phyloP scores from a whole-genome alignment of 2,888 invertebrate species.

The Copidosoma aretas region DNA sequence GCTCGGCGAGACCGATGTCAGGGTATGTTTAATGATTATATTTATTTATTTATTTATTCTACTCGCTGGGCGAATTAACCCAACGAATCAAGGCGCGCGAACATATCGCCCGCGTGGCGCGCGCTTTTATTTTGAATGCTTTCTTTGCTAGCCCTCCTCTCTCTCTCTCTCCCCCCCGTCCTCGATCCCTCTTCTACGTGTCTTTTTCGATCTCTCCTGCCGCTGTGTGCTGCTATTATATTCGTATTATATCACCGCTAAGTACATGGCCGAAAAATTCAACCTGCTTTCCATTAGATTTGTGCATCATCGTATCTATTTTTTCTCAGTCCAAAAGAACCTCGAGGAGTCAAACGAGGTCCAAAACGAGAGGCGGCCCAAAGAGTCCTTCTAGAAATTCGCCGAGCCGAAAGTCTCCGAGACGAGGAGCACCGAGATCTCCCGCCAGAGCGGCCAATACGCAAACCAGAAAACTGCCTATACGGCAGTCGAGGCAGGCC shows the following conservation, averaged over 20 bases:
- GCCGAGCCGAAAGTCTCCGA: constrained; percentile 48
- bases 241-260: too few species aligned
- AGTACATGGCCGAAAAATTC: too few species aligned
- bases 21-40: constrained; percentile 46
- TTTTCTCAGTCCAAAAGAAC: constrained; percentile 47
- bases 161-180: too few species aligned
- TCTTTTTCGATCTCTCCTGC: not conserved
- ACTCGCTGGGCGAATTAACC: not conserved
- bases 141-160: too few species aligned
- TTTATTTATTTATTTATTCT: not conserved
- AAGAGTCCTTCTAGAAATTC: constrained; percentile 41
- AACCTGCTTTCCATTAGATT: not conserved
- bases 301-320: constrained; percentile 12
- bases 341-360: constrained; percentile 50
- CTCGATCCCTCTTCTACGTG: not conserved
- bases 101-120: not conserved
- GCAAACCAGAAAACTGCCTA: constrained; percentile 44
- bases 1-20: constrained; percentile 48
- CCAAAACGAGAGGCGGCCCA: constrained; percentile 41
- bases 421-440: constrained; percentile 44
- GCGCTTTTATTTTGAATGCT: too few species aligned
- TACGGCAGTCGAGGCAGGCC: constrained; percentile 46
- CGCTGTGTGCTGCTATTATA: not conserved
- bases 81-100: not conserved
- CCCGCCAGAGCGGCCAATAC: constrained; percentile 46